A percentile compares a stretch with the other conserved stretches of the same genome.
phyloP scores from a whole-genome alignment of 1,140 invertebrate species.

The Aphelinus atriplicis region DNA sequence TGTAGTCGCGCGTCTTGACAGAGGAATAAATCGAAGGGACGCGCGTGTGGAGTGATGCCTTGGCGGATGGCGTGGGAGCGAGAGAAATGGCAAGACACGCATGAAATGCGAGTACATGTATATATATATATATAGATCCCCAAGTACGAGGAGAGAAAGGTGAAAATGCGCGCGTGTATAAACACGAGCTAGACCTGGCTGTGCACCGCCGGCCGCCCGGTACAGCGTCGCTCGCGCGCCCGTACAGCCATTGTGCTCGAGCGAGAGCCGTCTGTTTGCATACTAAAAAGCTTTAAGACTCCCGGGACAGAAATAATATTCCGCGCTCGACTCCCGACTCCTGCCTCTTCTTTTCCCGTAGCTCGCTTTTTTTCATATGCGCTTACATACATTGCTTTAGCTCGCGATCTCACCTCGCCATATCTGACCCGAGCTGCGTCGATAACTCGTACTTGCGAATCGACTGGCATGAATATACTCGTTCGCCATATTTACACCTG shows the following conservation, averaged over 20 bases:
- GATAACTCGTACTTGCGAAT: no score
- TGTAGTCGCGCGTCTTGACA: no score
- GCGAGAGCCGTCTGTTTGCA: conserved; percentile 58
- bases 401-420: no score
- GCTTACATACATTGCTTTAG: no score
- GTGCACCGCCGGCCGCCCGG: conserved; percentile 11
- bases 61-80: neutral
- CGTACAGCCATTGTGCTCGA: conserved; percentile 50
- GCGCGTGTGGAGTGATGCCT: no score
- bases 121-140: neutral
- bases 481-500: no score
- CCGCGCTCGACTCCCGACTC: conserved; percentile 38
- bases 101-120: neutral
- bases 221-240: conserved; percentile 27
- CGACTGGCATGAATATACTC: no score
- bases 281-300: conserved; percentile 61
- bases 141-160: neutral
- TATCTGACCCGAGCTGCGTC: no score
- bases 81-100: neutral
- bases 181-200: conserved; percentile 35
- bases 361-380: no score
- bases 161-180: conserved; percentile 24
- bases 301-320: conserved; percentile 57
- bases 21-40: no score
- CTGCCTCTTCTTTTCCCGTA: conserved; percentile 20